phyloP scores from a whole-genome alignment of 2,888 invertebrate genomes.

The Melipona bicolor region DNA sequence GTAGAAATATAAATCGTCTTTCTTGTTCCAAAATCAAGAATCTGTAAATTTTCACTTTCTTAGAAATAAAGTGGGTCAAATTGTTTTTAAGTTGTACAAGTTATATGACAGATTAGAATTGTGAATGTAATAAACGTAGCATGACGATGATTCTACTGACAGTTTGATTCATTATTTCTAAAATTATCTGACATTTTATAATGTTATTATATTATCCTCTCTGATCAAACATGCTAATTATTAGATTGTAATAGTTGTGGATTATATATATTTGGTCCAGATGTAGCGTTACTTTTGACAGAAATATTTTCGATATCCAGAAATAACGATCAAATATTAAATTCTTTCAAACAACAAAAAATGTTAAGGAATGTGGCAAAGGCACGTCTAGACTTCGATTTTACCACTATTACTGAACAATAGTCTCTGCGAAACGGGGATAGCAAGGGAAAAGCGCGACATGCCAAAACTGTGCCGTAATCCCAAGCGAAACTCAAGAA shows the following conservation, averaged over 20 bases:
- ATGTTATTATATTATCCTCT: neutral
- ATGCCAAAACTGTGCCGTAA: slow-evolving; percentile 19
- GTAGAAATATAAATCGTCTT: neutral
- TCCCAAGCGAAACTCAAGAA: slow-evolving; percentile 39
- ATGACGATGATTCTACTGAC: neutral
- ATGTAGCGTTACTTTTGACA: too few species aligned
- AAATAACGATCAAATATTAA: slow-evolving; percentile 9
- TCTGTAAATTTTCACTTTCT: neutral
- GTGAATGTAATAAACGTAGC: neutral
- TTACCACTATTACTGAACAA: slow-evolving; percentile 9
- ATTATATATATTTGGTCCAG: neutral
- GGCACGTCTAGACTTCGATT: slow-evolving; percentile 41
- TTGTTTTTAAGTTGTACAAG: neutral
- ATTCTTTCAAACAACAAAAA: neutral
- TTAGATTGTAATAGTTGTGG: too few species aligned
- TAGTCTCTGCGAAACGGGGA: slow-evolving; percentile 10
- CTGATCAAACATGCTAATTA: neutral
- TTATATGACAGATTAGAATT: neutral
- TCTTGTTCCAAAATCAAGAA: neutral
- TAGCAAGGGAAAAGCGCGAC: slow-evolving; percentile 4
- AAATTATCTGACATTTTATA: neutral
- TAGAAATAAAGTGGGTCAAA: neutral
- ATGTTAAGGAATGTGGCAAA: slow-evolving; percentile 16
- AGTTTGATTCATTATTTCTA: neutral
- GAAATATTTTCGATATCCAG: neutral